Percentiles rank a stretch among this genome's conserved stretches.
These are phyloP conservation scores for Clepsis dumicolana DNA, from an alignment of 2,888 invertebrate species.

Conservation along the genomic window DNA sequence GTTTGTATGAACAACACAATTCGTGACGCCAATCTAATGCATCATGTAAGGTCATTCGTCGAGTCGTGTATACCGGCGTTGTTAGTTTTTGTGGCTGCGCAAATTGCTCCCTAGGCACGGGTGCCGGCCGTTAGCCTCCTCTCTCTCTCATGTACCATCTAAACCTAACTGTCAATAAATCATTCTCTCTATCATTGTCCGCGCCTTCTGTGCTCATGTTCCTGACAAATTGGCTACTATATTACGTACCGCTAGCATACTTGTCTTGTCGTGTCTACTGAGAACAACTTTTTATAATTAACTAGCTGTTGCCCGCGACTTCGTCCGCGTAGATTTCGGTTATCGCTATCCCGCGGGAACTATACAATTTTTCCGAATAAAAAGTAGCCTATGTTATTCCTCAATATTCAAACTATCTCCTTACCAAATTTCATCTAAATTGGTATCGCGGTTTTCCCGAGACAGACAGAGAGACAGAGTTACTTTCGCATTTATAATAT, in stretches of 20 bases:
- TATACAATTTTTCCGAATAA: too few species aligned
- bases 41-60: background rate
- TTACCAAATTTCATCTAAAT: too few species aligned
- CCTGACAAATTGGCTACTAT: slow-evolving; percentile 36
- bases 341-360: too few species aligned
- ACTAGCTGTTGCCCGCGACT: too few species aligned
- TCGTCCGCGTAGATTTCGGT: too few species aligned
- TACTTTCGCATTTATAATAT: too few species aligned
- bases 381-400: too few species aligned
- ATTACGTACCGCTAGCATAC: slow-evolving; percentile 13
- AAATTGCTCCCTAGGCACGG: slow-evolving; percentile 68
- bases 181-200: slow-evolving; percentile 61
- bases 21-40: background rate
- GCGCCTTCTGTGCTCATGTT: slow-evolving; percentile 42
- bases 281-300: slow-evolving; percentile 2
- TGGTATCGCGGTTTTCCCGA: too few species aligned
- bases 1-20: background rate
- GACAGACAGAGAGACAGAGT: too few species aligned
- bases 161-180: slow-evolving; percentile 67
- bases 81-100: slow-evolving; percentile 66
- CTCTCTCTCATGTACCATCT: slow-evolving; percentile 54
- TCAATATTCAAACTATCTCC: too few species aligned
- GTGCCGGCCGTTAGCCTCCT: slow-evolving; percentile 45
- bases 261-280: slow-evolving; percentile 15
- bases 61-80: slow-evolving; percentile 52